These are phyloP conservation scores for Chrysolina oricalcia DNA, from an alignment of 2,888 invertebrate species.

Conservation along the genomic window DNA sequence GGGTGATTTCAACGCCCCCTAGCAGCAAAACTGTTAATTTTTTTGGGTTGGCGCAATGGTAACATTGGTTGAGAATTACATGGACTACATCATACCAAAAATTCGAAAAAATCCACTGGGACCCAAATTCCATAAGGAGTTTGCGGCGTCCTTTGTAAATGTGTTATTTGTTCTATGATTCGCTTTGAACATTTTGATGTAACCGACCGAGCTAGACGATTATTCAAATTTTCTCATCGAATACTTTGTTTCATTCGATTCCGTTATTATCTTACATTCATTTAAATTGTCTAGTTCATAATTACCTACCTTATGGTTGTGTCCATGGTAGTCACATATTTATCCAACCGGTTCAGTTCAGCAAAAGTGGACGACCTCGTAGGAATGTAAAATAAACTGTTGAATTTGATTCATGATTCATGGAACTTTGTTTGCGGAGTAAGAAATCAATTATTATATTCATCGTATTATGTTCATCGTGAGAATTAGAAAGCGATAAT, in stretches of 20 bases:
- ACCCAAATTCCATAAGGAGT: no score
- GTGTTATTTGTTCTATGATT: no score
- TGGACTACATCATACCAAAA: no score
- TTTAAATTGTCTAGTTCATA: conserved; percentile 6
- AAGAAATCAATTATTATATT: conserved; percentile 15
- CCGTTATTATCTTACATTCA: conserved; percentile 11
- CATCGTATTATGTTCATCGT: neutral
- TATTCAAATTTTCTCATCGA: neutral
- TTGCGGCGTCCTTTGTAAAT: no score
- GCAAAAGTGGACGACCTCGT: conserved; percentile 51
- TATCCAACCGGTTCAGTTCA: conserved; percentile 38
- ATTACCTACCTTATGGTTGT: conserved; percentile 13
- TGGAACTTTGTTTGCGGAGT: conserved; percentile 18
- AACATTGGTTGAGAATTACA: no score
- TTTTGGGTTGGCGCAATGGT: no score
- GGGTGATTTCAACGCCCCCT: no score
- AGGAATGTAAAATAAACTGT: conserved; percentile 48
- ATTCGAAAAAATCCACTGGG: no score
- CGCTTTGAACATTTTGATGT: no score
- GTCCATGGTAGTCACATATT: conserved; percentile 24
- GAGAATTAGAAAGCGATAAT: neutral
- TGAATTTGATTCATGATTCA: conserved; percentile 46
- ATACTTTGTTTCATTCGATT: conserved; percentile 1
- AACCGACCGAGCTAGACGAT: no score
- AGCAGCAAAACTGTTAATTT: no score